Evolutionary conservation across 35 echinoderm and acorn worm species (phyloP), one percentile per base, ranked within the genome.

Genomic region (Hemicentrotus pulcherrimus): DNA sequence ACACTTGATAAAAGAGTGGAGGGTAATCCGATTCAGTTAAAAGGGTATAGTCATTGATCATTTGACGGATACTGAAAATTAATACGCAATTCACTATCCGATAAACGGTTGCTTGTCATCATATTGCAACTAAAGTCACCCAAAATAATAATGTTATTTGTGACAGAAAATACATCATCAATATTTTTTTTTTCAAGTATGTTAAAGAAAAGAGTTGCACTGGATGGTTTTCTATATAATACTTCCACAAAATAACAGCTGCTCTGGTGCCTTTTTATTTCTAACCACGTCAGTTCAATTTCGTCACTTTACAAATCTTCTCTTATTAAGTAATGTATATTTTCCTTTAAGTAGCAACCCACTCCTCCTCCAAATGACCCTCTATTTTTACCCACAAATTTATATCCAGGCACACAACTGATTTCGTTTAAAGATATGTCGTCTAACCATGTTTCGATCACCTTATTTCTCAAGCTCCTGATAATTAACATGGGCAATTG

Each of bases 121-220:
- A 86, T 86, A 86, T 86, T 33, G 86, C 86, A 86, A 86, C 19
- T 86, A 33, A 86, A 86, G 19, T 86, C 86, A 7, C 86, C 86
- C 9, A 33, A 31, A 31, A 86, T n/a, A n/a, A n/a, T n/a, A n/a
- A n/a, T n/a, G n/a, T n/a, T n/a, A n/a, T n/a, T n/a, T 31, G 32
- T 31, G 24, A 31, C 9, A 86, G 86, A 31, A 31, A 33, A n/a
- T 86, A n/a, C 7, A 31, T 6, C 0, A 86, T 86, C 86, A n/a
- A 86, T 0, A 86, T 86, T 86, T 33, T 86, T 7, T 33, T 86
- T n/a, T n/a, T n/a, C 86, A 8, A 86, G 86, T 86, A 18, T 31
- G 24, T 2, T n/a, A 28, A 86, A 86, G 86, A 86, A 86, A 86
- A 10, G 0, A 10, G 28, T 86, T 31, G 19, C 86, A 86, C 86